Conservation (phyloP, 2,113 vertebrate species). For the Irena cyanogastra region DNA sequence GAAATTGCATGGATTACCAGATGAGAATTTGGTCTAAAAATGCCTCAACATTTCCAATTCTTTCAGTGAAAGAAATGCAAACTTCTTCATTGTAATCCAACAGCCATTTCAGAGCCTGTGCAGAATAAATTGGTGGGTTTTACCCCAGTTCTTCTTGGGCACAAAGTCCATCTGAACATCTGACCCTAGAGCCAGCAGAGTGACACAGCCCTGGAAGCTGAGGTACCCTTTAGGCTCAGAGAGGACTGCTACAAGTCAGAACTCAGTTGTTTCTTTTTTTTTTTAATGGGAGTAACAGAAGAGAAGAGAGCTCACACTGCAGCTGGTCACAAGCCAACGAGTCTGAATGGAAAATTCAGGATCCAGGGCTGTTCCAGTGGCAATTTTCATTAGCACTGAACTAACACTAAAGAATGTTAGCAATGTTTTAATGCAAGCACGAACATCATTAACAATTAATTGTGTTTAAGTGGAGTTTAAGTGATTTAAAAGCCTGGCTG, state of each 20-base stretch:
- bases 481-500: neutral
- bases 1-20: neutral
- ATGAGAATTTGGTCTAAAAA: neutral
- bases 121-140: neutral
- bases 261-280: neutral
- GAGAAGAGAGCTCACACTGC: neutral
- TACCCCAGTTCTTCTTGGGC: neutral
- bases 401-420: neutral
- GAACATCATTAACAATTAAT: constrained; percentile 35
- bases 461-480: neutral
- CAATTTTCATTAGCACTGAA: neutral
- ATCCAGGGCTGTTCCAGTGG: neutral
- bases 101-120: neutral
- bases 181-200: neutral
- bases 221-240: neutral
- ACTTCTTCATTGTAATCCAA: neutral
- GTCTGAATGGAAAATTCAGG: neutral
- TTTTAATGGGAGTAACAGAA: neutral
- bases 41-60: neutral
- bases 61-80: neutral
- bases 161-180: neutral
- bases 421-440: neutral
- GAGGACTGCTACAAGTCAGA: neutral
- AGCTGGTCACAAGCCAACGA: neutral
- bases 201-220: neutral